A percentile compares a stretch with the other conserved stretches of the same genome.
phyloP scores from a whole-genome alignment of 2,888 invertebrate genomes.

The Brenthis daphne region DNA sequence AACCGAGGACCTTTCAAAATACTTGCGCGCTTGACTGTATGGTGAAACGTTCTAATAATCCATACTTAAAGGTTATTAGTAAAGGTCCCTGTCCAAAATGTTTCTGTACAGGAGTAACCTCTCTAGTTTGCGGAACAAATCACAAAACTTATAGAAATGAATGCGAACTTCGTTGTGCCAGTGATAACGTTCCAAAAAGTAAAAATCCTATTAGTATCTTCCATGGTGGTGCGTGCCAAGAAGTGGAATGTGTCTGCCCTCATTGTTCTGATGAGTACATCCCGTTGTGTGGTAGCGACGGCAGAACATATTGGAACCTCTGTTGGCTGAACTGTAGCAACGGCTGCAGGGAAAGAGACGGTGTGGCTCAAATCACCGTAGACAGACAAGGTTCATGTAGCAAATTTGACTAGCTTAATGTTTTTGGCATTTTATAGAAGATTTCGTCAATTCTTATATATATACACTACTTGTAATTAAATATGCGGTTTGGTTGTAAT shows the following conservation, averaged over 20 bases:
- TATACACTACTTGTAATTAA: too few relatives aligned
- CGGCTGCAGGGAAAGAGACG: constrained; percentile 36
- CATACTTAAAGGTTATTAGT: constrained; percentile 37
- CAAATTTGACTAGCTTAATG: background rate
- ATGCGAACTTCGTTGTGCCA: constrained; percentile 49
- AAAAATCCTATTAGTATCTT: constrained; percentile 32
- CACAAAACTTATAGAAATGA: constrained; percentile 46
- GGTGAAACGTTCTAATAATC: constrained; percentile 32
- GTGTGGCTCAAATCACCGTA: background rate
- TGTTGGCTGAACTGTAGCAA: constrained; percentile 49
- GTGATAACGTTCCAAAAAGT: constrained; percentile 34
- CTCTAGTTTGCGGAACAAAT: constrained; percentile 53
- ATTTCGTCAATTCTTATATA: background rate
- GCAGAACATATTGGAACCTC: constrained; percentile 47
- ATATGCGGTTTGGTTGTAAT: too few relatives aligned
- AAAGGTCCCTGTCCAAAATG: constrained; percentile 47
- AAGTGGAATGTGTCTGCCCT: constrained; percentile 35
- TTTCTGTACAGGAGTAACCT: constrained; percentile 41
- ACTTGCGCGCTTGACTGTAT: constrained; percentile 47
- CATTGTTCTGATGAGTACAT: constrained; percentile 40
- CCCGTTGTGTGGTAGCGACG: constrained; percentile 50
- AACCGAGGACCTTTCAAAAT: constrained; percentile 45
- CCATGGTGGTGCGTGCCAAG: constrained; percentile 42
- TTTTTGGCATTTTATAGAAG: background rate
- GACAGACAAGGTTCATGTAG: constrained; percentile 37